phyloP scores from a whole-genome alignment of 1,140 invertebrate genomes.

The Aphidius gifuensis region DNA sequence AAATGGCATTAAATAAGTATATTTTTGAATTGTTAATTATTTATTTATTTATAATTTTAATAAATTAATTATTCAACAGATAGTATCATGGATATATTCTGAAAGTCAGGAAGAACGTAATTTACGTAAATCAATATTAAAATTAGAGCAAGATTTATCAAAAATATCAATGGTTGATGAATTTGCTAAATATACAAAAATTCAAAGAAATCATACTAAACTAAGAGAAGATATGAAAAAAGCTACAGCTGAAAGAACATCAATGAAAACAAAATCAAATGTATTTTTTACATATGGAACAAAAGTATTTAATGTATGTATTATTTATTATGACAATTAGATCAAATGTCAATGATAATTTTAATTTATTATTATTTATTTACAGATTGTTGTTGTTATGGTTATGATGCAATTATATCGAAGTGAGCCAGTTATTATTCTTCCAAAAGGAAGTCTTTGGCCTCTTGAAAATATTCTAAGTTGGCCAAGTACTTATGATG shows the following conservation, averaged over 20 bases:
- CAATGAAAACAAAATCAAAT: conserved; percentile 23
- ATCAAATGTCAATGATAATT: not conserved
- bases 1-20: not conserved
- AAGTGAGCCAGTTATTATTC: conserved; percentile 41
- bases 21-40: not conserved
- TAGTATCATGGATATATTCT: conserved; percentile 32
- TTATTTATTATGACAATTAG: not conserved
- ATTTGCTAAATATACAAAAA: conserved; percentile 61
- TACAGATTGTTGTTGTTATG: conserved; percentile 36
- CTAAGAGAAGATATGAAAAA: conserved; percentile 48
- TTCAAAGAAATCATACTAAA: conserved; percentile 56
- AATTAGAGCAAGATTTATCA: conserved; percentile 53
- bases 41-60: not conserved
- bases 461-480: conserved; percentile 41
- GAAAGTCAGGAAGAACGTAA: conserved; percentile 30
- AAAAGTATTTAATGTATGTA: conserved; percentile 35
- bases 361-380: conserved; percentile 11
- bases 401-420: conserved; percentile 39
- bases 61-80: conserved; percentile 27
- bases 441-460: conserved; percentile 42
- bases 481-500: conserved; percentile 43
- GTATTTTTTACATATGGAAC: conserved; percentile 28
- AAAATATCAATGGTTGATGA: conserved; percentile 58
- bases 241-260: conserved; percentile 23
- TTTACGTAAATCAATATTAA: conserved; percentile 39